Evolutionary conservation across 2,113 vertebrate species (phyloP).

Genomic region (Neolamprologus toae): DNA sequence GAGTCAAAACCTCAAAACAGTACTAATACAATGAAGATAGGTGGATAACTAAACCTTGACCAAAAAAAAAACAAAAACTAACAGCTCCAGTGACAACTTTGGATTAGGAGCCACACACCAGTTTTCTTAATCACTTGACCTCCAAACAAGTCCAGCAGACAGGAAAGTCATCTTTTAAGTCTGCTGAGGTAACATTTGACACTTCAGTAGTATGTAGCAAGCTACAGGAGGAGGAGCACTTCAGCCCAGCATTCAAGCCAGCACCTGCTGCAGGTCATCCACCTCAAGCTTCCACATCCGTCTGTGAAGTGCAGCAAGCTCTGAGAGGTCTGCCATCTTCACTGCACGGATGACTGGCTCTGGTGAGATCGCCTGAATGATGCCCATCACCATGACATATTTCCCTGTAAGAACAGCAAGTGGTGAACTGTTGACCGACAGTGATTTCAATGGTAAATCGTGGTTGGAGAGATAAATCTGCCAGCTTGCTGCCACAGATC

Average conservation of each 20-base stretch:
- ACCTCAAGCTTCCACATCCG: constrained; percentile 87
- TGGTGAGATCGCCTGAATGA: constrained; percentile 74
- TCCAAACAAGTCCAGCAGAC: background rate
- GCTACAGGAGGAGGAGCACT: background rate
- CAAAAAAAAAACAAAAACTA: background rate
- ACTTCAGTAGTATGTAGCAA: background rate
- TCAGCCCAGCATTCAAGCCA: constrained; percentile 34
- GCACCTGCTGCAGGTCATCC: constrained; percentile 81
- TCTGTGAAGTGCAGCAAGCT: constrained; percentile 71
- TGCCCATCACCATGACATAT: constrained; percentile 94
- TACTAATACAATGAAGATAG: background rate
- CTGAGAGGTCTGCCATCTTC: constrained; percentile 89
- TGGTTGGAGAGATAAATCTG: fast-evolving
- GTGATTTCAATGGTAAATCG: background rate
- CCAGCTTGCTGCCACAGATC: background rate
- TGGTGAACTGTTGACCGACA: background rate
- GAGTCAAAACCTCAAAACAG: background rate
- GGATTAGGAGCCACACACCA: background rate
- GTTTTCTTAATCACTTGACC: background rate
- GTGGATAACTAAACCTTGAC: no score
- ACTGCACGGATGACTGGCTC: constrained; percentile 85
- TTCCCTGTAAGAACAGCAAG: constrained; percentile 71
- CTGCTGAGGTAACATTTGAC: background rate
- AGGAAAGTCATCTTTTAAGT: background rate
- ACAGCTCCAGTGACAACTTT: background rate